A percentile compares a stretch with the other conserved stretches of the same genome.
These are phyloP conservation scores for Fratercula arctica DNA, from an alignment of 2,797 vertebrate genomes.

Conservation along the genomic window DNA sequence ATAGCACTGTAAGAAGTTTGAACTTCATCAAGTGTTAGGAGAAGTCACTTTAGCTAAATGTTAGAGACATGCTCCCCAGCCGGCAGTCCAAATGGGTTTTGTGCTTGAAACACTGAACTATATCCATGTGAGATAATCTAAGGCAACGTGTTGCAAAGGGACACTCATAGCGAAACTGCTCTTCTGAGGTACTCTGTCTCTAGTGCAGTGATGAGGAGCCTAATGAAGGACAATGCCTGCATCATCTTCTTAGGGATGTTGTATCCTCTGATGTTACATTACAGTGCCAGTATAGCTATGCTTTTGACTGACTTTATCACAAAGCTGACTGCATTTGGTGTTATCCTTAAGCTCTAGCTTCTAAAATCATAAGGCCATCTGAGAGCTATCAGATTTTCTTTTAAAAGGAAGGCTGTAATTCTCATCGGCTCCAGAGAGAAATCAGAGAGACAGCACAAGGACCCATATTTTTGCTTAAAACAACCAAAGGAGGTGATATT, in stretches of 20 bases:
- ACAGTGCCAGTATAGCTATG: background rate
- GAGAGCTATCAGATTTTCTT: background rate
- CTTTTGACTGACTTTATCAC: background rate
- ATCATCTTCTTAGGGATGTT: background rate
- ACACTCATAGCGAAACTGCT: background rate
- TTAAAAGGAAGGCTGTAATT: background rate
- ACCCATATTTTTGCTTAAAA: background rate
- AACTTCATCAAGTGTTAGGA: background rate
- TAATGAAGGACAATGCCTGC: background rate
- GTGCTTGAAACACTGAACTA: background rate
- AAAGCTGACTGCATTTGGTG: background rate
- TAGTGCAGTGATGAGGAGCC: background rate
- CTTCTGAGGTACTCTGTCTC: background rate
- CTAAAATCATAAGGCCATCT: background rate
- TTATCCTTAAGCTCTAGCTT: background rate
- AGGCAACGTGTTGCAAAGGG: background rate
- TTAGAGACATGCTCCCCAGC: background rate
- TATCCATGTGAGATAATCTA: background rate
- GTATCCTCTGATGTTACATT: background rate
- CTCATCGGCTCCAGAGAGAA: background rate
- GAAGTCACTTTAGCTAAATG: background rate
- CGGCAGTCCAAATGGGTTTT: background rate
- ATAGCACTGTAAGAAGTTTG: background rate
- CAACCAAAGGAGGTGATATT: background rate
- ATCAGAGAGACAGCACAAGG: background rate